phyloP scores from a whole-genome alignment of 2,888 invertebrate genomes.

The Lasioglossum pauxillum region DNA sequence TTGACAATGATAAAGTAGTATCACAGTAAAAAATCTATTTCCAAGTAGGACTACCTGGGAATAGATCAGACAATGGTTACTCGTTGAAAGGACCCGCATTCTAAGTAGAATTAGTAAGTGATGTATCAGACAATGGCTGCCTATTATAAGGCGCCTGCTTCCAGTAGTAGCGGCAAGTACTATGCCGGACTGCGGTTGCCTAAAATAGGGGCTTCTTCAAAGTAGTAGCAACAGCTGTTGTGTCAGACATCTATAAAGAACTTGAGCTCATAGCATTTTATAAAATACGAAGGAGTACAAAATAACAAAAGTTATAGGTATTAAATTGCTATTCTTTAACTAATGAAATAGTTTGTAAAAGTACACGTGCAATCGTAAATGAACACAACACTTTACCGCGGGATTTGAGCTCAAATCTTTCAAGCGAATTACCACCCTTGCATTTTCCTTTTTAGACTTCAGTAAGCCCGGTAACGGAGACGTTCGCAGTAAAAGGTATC shows the following conservation, averaged over 20 bases:
- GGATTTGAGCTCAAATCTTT: neutral
- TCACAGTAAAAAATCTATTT: neutral
- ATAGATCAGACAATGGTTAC: neutral
- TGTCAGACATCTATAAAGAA: neutral
- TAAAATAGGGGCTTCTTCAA: neutral
- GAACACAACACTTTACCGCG: neutral
- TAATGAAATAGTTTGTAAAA: neutral
- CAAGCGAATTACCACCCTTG: neutral
- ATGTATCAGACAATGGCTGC: constrained; percentile 8
- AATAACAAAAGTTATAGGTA: neutral
- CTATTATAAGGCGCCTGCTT: neutral
- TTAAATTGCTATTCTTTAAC: neutral
- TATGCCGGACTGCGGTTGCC: constrained; percentile 5
- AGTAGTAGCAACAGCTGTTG: neutral
- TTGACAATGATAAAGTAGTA: neutral
- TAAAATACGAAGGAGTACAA: neutral
- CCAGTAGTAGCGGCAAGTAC: neutral
- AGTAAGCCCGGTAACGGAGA: neutral
- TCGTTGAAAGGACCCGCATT: neutral
- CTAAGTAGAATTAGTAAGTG: neutral
- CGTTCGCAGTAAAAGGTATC: neutral
- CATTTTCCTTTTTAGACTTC: neutral
- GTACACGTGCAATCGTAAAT: neutral
- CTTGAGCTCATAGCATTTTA: neutral
- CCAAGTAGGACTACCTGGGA: neutral